Evolutionary conservation across 2,888 invertebrate genomes (phyloP).

Genomic region (Synergus umbraculus): DNA sequence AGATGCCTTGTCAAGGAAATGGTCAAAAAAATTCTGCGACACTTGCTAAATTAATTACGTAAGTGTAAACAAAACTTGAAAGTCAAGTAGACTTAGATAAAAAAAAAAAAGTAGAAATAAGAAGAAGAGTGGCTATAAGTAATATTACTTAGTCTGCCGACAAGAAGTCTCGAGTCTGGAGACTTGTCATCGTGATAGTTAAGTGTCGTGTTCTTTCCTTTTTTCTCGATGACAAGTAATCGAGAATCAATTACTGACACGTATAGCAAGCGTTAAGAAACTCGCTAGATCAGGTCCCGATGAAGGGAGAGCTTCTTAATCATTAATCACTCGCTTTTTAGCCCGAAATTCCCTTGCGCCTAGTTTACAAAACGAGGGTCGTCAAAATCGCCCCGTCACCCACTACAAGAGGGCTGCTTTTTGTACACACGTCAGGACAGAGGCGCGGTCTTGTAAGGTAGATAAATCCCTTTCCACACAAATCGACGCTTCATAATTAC

Average conservation of each 20-base stretch:
- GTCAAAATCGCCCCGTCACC: constrained; percentile 73
- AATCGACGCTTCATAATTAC: not conserved
- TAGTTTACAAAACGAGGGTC: constrained; percentile 75
- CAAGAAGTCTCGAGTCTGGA: not conserved
- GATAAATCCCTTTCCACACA: constrained; percentile 19
- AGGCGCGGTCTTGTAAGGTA: constrained; percentile 37
- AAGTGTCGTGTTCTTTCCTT: constrained; percentile 2
- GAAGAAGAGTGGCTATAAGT: not conserved
- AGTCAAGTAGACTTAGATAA: not conserved
- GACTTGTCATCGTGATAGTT: not conserved
- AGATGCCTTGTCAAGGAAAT: not conserved
- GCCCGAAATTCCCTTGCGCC: constrained; percentile 75
- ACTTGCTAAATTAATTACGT: no score
- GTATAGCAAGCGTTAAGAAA: constrained; percentile 63
- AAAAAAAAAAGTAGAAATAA: no score
- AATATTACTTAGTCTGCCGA: not conserved
- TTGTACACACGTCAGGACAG: constrained; percentile 51
- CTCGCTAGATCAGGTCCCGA: constrained; percentile 46
- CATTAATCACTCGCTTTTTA: constrained; percentile 77
- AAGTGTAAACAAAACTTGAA: not conserved
- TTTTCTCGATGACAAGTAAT: constrained; percentile 64
- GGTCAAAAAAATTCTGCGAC: not conserved
- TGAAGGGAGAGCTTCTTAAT: constrained; percentile 57
- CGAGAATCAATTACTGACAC: constrained; percentile 70
- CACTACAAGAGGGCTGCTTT: constrained; percentile 67